Base-by-base conservation (phyloP, 2,797 vertebrate genomes). In the Myotis vivesi region DNA sequence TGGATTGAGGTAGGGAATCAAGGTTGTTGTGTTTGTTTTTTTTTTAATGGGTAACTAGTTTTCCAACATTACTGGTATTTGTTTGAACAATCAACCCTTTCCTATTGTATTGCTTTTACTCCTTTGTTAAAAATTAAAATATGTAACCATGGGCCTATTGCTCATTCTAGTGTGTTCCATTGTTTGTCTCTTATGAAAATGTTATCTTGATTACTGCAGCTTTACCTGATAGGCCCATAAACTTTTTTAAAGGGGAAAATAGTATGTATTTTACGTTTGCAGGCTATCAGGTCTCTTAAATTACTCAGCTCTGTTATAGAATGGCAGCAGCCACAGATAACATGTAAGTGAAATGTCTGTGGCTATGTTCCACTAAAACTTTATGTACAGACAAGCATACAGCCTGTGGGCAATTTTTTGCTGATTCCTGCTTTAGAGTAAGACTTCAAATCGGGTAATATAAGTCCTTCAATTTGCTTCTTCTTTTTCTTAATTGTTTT, bases 111-210 rank as follows among this genome's bases (percentile, higher is more conserved):
- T 95, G 11, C 20, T 49, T 55, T 89, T 49, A 6, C 30, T 10
- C 5, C 17, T 89, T 81, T 80, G 44, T 75, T 51, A 62, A 89
- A 93, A 93, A 71, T 77, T 57, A 82, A 92, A 92, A 23, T 68
- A 55, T 5, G 1, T 30, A 30, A 19, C 5, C 51, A 0, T 36
- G 8, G 28, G 3, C 73, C 15, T 75, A 7, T 69, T 92, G 81
- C 71, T 87, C 25, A 79, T 55, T 87, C 23, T 82, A 20, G 20
- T 71, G 19, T 51, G 10, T 22, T 62, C 17, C 71, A 66, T 73
- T 87, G 9, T 23, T 88, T 55, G 36, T 85, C 41, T 95, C 44
- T 75, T 71, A n/a, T n/a, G 6, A 30, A 1, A 17, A 4, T 59
- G 41, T 38, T 20, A 51, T 51, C 33, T 59, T 53, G 11, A 82